A percentile compares a stretch with the other conserved stretches of the same genome.
These are phyloP conservation scores for Epistrophella euchroma DNA, from an alignment of 2,888 invertebrate species.

Conservation along the genomic window DNA sequence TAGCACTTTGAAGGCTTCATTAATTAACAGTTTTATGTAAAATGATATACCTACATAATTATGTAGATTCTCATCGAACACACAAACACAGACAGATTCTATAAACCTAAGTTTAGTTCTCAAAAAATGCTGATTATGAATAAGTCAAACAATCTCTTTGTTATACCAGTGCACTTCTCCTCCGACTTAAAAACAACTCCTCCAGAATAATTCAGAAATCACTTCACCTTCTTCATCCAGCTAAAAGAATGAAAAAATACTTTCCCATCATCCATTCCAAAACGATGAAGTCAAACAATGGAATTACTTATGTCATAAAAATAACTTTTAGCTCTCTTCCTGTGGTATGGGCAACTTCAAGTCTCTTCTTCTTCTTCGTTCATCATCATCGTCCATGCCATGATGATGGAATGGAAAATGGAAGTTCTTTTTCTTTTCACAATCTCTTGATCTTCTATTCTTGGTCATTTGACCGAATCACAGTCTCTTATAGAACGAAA, in stretches of 20 bases:
- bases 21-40: slow-evolving; percentile 17
- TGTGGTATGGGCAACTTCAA: neutral
- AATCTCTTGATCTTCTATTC: slow-evolving; percentile 55
- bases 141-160: slow-evolving; percentile 26
- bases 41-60: neutral
- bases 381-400: slow-evolving; percentile 22
- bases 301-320: slow-evolving; percentile 40
- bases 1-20: neutral
- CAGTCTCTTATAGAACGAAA: neutral
- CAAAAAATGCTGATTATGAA: slow-evolving; percentile 31
- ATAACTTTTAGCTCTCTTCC: slow-evolving; percentile 7
- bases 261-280: slow-evolving; percentile 3
- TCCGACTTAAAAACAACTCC: neutral
- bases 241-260: slow-evolving; percentile 17
- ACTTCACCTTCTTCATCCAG: slow-evolving; percentile 13
- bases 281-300: slow-evolving; percentile 43
- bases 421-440: slow-evolving; percentile 13
- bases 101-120: neutral
- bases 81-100: neutral
- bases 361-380: slow-evolving; percentile 1
- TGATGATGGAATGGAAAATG: slow-evolving; percentile 24
- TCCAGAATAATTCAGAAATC: neutral
- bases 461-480: slow-evolving; percentile 54
- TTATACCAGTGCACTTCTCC: neutral
- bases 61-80: no score